Conservation (phyloP, 2,888 invertebrate genomes). For the Agonum fuliginosum region DNA sequence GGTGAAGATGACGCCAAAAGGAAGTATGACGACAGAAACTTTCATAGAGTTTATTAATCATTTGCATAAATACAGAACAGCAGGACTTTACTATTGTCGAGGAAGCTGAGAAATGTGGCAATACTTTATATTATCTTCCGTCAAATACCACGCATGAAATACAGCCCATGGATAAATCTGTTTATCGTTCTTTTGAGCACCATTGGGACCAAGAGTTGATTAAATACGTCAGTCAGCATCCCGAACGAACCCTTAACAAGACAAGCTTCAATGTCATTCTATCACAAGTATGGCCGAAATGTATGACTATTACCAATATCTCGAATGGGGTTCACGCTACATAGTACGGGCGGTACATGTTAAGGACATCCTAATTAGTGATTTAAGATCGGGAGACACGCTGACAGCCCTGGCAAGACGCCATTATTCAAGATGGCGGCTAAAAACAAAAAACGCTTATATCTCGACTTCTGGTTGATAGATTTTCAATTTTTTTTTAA, state of each 20-base stretch:
- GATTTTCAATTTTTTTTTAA: too few relatives aligned
- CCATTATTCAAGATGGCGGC: too few relatives aligned
- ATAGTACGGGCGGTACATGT: too few relatives aligned
- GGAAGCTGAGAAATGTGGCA: conserved; percentile 61
- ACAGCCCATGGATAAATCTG: conserved; percentile 61
- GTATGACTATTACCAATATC: conserved; percentile 64
- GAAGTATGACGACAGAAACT: conserved; percentile 60
- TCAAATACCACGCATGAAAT: conserved; percentile 61
- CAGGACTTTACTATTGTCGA: conserved; percentile 63
- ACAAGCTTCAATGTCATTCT: conserved; percentile 62
- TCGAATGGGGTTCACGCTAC: conserved; percentile 65
- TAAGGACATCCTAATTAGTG: too few relatives aligned
- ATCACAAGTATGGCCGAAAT: conserved; percentile 65
- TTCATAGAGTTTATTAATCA: conserved; percentile 64
- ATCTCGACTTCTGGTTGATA: too few relatives aligned
- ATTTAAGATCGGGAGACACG: too few relatives aligned
- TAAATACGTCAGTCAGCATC: conserved; percentile 55
- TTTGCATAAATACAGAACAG: conserved; percentile 65
- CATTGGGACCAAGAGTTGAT: conserved; percentile 63
- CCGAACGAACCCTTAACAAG: conserved; percentile 61
- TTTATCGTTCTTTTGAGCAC: conserved; percentile 62
- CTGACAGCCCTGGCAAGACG: too few relatives aligned
- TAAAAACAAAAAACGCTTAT: too few relatives aligned
- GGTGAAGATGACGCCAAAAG: conserved; percentile 61
- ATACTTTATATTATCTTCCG: conserved; percentile 62